Conservation (phyloP, 1,140 invertebrate species). For the Camponotus vicinus region DNA sequence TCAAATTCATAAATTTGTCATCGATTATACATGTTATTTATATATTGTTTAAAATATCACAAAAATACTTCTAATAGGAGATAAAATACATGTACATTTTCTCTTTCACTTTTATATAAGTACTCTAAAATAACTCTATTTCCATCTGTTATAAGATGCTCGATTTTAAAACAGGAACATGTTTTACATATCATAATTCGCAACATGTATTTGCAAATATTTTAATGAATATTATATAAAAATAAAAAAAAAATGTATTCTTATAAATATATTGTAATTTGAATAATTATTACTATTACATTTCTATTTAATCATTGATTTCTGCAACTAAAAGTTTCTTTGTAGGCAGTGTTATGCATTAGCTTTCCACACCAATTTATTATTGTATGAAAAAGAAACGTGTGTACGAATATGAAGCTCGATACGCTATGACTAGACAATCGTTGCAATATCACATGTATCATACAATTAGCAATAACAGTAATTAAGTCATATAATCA, state of each 20-base stretch:
- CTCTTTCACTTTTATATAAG: constrained; percentile 1
- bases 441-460: constrained; percentile 46
- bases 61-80: constrained; percentile 54
- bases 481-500: constrained; percentile 9
- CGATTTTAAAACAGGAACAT: constrained; percentile 29
- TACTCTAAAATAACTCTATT: constrained; percentile 37
- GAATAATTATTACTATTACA: not conserved
- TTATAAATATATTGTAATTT: constrained; percentile 34
- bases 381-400: not conserved
- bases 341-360: constrained; percentile 36
- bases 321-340: constrained; percentile 46
- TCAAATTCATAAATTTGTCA: not conserved
- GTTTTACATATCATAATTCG: not conserved
- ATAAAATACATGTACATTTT: constrained; percentile 31
- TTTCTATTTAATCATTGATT: not conserved
- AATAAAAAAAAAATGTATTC: constrained; percentile 33
- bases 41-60: constrained; percentile 43
- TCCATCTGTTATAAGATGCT: constrained; percentile 24
- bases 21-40: constrained; percentile 27
- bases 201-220: not conserved
- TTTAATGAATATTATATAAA: constrained; percentile 25
- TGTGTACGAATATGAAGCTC: not conserved
- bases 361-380: constrained; percentile 20
- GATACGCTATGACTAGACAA: constrained; percentile 60
- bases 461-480: not conserved